Evolutionary conservation across 2,113 vertebrate species (phyloP).

Genomic region (Anseranas semipalmata): DNA sequence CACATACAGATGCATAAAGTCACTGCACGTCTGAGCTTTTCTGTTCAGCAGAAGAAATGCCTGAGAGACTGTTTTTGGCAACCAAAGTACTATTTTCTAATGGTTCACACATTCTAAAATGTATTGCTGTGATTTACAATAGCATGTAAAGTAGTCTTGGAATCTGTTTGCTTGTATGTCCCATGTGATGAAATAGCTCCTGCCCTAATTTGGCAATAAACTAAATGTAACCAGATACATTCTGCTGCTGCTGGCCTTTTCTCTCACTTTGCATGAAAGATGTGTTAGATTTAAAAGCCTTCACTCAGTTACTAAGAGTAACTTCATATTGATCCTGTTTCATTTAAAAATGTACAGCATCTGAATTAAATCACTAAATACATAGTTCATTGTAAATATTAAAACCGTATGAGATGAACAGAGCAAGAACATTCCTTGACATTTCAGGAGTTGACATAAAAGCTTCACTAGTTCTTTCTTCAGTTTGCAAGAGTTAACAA

Average conservation of each 20-base stretch:
- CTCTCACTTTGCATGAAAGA: background rate
- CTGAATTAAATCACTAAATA: background rate
- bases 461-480: background rate
- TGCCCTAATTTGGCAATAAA: conserved; percentile 59
- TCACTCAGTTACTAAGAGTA: background rate
- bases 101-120: background rate
- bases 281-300: background rate
- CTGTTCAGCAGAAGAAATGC: conserved; percentile 36
- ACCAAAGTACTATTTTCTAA: conserved; percentile 34
- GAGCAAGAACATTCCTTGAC: background rate
- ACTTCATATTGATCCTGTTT: background rate
- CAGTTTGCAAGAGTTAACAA: background rate
- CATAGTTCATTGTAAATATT: background rate
- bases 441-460: background rate
- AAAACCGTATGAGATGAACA: background rate
- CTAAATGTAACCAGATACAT: background rate
- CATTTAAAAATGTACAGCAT: background rate
- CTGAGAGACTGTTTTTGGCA: conserved; percentile 20
- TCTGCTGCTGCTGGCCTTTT: background rate
- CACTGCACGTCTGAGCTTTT: conserved; percentile 21
- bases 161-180: conserved; percentile 1
- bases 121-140: background rate
- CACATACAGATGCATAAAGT: background rate
- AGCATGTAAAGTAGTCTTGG: background rate
- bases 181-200: background rate